A percentile compares a stretch with the other conserved stretches of the same genome.
Evolutionary conservation across 1,140 invertebrate genomes (phyloP).

Genomic region (Trichonephila clavipes): DNA sequence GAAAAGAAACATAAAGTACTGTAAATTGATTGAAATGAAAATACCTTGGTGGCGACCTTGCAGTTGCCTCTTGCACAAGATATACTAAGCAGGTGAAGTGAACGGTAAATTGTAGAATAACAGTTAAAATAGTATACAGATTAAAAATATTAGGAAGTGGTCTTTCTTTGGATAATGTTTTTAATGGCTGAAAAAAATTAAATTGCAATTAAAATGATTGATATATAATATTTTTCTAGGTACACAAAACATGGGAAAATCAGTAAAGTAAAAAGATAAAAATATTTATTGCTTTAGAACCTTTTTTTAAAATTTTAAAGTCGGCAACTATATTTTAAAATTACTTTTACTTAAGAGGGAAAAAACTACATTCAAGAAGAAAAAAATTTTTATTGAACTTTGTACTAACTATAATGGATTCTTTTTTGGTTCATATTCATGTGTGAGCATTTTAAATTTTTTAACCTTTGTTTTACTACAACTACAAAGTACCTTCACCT

Average conservation of each 20-base stretch:
- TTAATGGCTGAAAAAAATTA: conserved; percentile 88
- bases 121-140: conserved; percentile 97
- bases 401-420: no score
- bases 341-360: no score
- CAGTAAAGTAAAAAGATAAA: not conserved
- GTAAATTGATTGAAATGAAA: conserved; percentile 45
- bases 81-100: conserved; percentile 96
- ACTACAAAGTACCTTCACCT: no score
- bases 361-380: no score
- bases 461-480: no score
- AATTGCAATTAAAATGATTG: no score
- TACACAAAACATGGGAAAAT: not conserved
- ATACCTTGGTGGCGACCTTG: conserved; percentile 80
- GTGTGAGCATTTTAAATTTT: no score
- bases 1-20: not conserved
- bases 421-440: no score
- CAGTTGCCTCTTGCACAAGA: conserved; percentile 89
- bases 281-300: not conserved
- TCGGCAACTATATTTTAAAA: no score
- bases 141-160: conserved; percentile 99
- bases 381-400: no score
- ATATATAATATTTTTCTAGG: not conserved
- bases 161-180: conserved; percentile 94
- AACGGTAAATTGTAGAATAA: conserved; percentile 95
- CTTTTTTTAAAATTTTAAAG: no score